Conservation (phyloP, 2,797 vertebrate genomes). For the Xerus rutilus region DNA sequence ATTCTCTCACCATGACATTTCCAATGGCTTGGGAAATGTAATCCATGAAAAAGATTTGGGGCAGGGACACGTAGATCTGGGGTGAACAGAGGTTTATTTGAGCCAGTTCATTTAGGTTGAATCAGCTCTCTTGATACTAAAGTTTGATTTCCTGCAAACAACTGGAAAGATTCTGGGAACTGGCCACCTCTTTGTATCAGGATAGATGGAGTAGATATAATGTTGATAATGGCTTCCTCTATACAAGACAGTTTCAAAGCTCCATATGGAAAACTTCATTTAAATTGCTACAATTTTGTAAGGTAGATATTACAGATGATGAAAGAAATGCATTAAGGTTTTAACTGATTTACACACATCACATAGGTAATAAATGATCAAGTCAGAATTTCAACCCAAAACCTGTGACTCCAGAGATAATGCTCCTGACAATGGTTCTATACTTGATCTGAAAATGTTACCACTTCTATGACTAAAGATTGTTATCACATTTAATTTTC, state of each 20-base stretch:
- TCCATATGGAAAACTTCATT: not conserved
- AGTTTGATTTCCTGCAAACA: not conserved
- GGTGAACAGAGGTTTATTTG: not conserved
- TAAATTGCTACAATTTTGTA: not conserved
- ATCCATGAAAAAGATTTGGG: not conserved
- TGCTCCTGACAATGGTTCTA: not conserved
- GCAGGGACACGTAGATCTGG: not conserved
- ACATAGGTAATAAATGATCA: not conserved
- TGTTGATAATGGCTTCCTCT: not conserved
- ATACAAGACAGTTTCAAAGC: not conserved
- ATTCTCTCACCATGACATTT: not conserved
- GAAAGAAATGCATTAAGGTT: not conserved
- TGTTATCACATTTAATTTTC: not conserved
- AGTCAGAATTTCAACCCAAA: constrained; percentile 29
- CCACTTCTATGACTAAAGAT: not conserved
- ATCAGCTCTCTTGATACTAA: not conserved
- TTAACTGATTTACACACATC: not conserved
- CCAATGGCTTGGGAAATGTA: not conserved
- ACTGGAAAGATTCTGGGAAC: not conserved
- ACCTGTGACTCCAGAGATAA: not conserved
- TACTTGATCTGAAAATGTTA: not conserved
- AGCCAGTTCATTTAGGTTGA: not conserved
- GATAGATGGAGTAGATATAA: not conserved
- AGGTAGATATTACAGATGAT: not conserved
- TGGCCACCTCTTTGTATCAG: not conserved